phyloP scores from a whole-genome alignment of 2,797 vertebrate genomes.

The Tenualosa ilisha region DNA sequence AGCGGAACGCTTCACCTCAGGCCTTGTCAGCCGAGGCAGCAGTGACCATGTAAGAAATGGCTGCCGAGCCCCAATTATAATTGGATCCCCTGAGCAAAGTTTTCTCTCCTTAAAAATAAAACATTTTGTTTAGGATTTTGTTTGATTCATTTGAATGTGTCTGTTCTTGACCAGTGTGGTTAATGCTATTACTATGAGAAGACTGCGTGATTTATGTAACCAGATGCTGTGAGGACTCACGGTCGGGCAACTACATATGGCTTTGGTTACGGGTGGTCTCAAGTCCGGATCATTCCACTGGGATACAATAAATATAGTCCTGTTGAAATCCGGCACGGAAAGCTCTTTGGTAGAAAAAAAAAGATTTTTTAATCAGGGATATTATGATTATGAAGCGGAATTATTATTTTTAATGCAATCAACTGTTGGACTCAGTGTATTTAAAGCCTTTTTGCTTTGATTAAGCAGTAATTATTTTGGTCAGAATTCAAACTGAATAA shows the following conservation, averaged over 20 bases:
- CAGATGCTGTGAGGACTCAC: background rate
- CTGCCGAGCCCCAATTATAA: background rate
- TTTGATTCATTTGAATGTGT: slow-evolving; percentile 14
- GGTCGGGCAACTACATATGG: slow-evolving; percentile 8
- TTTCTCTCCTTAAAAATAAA: background rate
- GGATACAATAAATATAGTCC: slow-evolving; percentile 6
- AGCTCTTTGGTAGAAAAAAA: background rate
- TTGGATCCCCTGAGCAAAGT: background rate
- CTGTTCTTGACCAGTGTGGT: background rate
- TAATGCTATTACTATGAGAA: background rate
- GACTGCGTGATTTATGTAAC: background rate
- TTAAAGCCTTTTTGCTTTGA: background rate
- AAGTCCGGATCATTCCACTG: background rate
- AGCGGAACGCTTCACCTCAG: background rate
- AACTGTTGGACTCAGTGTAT: too few species aligned
- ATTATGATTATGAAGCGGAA: background rate
- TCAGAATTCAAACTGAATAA: background rate
- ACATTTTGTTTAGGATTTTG: slow-evolving; percentile 34
- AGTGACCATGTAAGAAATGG: background rate
- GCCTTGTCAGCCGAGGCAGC: background rate
- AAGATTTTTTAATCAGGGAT: background rate
- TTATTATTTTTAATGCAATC: background rate
- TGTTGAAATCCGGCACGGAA: background rate
- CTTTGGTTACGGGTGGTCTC: slow-evolving; percentile 20
- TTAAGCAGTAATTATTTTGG: background rate